Base-by-base conservation (phyloP, 2,888 invertebrate genomes). In the Ellobium chinense region DNA sequence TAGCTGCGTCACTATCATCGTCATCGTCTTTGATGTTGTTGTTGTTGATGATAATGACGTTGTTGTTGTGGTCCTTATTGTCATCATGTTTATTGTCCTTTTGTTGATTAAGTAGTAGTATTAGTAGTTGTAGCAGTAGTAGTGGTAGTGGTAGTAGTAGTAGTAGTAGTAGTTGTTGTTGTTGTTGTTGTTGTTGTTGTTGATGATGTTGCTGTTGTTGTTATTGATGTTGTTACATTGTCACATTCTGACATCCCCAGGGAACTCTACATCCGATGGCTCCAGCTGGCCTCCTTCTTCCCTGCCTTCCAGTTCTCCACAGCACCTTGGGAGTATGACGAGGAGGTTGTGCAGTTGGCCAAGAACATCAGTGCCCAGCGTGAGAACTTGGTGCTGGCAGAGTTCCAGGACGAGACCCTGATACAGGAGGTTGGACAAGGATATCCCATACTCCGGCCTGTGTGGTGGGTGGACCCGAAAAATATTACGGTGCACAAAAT, bases 381-480 rank as follows among this genome's bases (percentile, higher is more conserved):
- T 54, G 69, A 81, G 81, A 58, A 68, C 37, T 34, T 78, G 24
- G 46, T 70, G 27, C 37, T 72, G 21, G 60, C 69, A 31, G 79
- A 78, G 34, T n/a, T 81, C 4, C 27, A 24, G 27, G 24, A n/a
- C 12, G 95, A 96, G 85, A 96, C 96, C 87, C 96, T 96, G 91
- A 95, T 96, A 2, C 95, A 79, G 5, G 84, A 88, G 31, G 82
- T 87, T 29, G 70, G 74, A 87, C 95, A 95, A 27, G 98, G 98
- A 0, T 91, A 96, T 36, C 89, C 90, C 3, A 85, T 90, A 24
- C 82, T 91, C 27, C 83, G 89, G 62, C 89, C 90, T 2, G 80
- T 90, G 24, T 90, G 90, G 91, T 89, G 89, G 90, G 73, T 83
- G 36, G 82, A 88, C 68, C 85, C 89, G 0, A 75, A 72, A 1